phyloP scores from a whole-genome alignment of 1,140 invertebrate genomes.

The Solenopsis fugax region DNA sequence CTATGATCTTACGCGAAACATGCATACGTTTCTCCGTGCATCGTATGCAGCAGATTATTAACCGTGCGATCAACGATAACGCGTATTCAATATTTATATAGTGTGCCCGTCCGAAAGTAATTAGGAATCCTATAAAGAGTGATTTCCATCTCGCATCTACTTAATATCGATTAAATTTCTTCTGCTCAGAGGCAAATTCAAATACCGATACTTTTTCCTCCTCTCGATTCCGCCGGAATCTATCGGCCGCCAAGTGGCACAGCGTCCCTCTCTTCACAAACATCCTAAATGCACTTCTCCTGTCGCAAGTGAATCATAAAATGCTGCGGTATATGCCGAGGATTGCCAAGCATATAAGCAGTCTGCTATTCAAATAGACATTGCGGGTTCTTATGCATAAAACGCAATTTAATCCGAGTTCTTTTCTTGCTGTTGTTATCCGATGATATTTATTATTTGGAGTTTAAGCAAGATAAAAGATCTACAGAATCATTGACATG shows the following conservation, averaged over 20 bases:
- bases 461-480: not conserved
- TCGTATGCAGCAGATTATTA: not conserved
- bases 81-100: slow-evolving; percentile 21
- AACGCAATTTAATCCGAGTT: not conserved
- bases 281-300: slow-evolving; percentile 11
- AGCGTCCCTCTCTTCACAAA: not conserved
- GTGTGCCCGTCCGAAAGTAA: not conserved
- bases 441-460: not conserved
- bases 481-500: not conserved
- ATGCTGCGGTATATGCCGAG: not conserved
- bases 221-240: not conserved
- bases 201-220: slow-evolving; percentile 1
- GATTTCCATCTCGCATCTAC: not conserved
- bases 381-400: not conserved
- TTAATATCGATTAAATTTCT: slow-evolving; percentile 25
- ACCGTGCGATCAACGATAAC: not conserved
- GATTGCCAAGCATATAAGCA: not conserved
- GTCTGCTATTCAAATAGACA: not conserved
- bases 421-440: too few relatives aligned
- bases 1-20: not conserved
- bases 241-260: not conserved
- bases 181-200: not conserved
- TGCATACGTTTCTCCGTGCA: not conserved
- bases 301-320: not conserved
- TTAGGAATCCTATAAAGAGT: slow-evolving; percentile 3